Evolutionary conservation across 2,888 invertebrate species (phyloP).

Genomic region (Drosophila quasianomalipes): DNA sequence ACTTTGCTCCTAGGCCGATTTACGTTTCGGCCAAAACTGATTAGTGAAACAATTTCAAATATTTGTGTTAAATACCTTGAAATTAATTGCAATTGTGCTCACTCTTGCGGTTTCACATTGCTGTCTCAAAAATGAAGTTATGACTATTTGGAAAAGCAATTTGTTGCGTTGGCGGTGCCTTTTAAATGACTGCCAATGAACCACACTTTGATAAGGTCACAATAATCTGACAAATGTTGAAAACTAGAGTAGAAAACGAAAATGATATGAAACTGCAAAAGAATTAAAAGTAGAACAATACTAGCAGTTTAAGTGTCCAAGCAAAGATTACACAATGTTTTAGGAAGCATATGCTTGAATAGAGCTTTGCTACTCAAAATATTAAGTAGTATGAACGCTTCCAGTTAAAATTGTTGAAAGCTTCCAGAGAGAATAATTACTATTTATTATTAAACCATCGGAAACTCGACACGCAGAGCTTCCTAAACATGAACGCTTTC

Average conservation of each 20-base stretch:
- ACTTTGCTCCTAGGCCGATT: slow-evolving; percentile 62
- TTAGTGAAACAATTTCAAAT: slow-evolving; percentile 79
- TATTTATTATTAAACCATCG: background rate
- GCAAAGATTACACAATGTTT: background rate
- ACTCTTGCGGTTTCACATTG: slow-evolving; percentile 1
- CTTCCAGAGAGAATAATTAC: background rate
- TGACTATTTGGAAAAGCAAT: slow-evolving; percentile 12
- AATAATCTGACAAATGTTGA: background rate
- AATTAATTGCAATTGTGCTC: slow-evolving; percentile 75
- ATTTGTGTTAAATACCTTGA: slow-evolving; percentile 80
- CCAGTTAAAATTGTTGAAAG: background rate
- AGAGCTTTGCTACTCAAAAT: background rate
- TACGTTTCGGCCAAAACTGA: slow-evolving; percentile 60
- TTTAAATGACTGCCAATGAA: slow-evolving; percentile 9
- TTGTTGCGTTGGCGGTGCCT: slow-evolving; percentile 36
- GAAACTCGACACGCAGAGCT: background rate
- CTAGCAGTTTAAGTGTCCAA: background rate
- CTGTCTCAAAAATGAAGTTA: slow-evolving; percentile 32
- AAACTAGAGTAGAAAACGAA: background rate
- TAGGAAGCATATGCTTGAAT: background rate
- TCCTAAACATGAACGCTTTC: background rate
- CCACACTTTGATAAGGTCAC: slow-evolving; percentile 17
- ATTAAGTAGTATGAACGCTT: background rate
- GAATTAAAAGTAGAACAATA: background rate
- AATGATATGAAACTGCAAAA: background rate